A percentile compares a stretch with the other conserved stretches of the same genome.
Evolutionary conservation across 2,888 invertebrate species (phyloP).

Genomic region (Xanthia togata): DNA sequence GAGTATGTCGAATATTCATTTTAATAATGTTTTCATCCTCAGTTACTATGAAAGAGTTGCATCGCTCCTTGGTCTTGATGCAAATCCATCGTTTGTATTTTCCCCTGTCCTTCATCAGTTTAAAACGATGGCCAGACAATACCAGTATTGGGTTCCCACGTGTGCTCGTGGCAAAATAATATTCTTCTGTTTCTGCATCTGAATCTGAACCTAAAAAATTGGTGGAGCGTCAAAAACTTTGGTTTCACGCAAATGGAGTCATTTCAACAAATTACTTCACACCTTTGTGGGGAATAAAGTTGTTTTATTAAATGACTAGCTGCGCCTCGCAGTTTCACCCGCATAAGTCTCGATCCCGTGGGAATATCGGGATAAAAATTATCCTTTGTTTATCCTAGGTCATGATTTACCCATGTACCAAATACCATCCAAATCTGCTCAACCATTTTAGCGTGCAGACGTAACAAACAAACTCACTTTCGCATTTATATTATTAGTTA

Average conservation of each 20-base stretch:
- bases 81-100: slow-evolving; percentile 73
- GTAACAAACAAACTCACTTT: too few relatives aligned
- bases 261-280: not conserved
- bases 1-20: slow-evolving; percentile 69
- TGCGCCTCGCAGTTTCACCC: too few relatives aligned
- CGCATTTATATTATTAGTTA: too few relatives aligned
- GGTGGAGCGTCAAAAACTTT: slow-evolving; percentile 16
- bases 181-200: slow-evolving; percentile 67
- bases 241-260: not conserved
- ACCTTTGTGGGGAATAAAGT: not conserved
- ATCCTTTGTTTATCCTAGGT: too few relatives aligned
- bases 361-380: too few relatives aligned
- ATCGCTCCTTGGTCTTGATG: slow-evolving; percentile 71
- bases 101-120: slow-evolving; percentile 68
- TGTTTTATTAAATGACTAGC: not conserved
- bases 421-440: too few relatives aligned
- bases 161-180: slow-evolving; percentile 71
- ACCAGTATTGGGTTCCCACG: slow-evolving; percentile 73
- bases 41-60: slow-evolving; percentile 74
- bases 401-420: too few relatives aligned
- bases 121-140: slow-evolving; percentile 70
- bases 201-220: slow-evolving; percentile 61
- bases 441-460: too few relatives aligned
- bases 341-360: too few relatives aligned
- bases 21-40: slow-evolving; percentile 67